Percentiles rank a stretch among this genome's conserved stretches.
phyloP scores from a whole-genome alignment of 2,113 vertebrate genomes.

The Amphiprion percula region DNA sequence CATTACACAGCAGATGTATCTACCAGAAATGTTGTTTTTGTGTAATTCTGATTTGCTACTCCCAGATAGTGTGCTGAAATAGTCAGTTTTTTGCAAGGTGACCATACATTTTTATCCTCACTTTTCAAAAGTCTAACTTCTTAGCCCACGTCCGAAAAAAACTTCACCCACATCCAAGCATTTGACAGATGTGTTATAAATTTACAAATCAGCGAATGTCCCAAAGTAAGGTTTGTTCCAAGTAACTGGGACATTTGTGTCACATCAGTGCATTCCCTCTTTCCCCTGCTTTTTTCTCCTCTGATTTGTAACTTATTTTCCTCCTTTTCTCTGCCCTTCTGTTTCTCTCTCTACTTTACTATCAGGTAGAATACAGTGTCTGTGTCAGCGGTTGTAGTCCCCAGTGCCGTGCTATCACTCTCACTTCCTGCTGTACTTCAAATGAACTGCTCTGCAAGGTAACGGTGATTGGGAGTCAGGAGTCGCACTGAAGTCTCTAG shows the following conservation, averaged over 20 bases:
- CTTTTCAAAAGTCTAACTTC: too few species aligned
- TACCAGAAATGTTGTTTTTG: not conserved
- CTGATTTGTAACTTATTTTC: conserved; percentile 6
- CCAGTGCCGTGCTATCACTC: conserved; percentile 49
- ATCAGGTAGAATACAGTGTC: conserved; percentile 28
- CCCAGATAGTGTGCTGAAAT: not conserved
- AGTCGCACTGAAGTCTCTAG: conserved; percentile 52
- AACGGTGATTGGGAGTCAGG: conserved; percentile 46
- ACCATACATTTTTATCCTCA: too few species aligned
- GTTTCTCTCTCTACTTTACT: conserved; percentile 14
- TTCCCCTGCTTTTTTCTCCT: not conserved
- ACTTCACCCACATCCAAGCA: not conserved
- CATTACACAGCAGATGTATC: too few species aligned
- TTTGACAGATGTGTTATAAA: not conserved
- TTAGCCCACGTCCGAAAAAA: not conserved
- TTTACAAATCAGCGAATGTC: not conserved
- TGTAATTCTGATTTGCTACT: not conserved
- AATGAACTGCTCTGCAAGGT: conserved; percentile 57
- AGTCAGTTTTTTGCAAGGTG: not conserved
- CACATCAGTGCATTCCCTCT: conserved; percentile 3
- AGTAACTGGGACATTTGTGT: conserved; percentile 1
- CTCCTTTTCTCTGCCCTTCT: conserved; percentile 1
- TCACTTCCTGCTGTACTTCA: conserved; percentile 67
- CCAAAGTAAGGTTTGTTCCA: conserved; percentile 4
- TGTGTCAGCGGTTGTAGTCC: conserved; percentile 31